Base-by-base conservation (phyloP, 2,797 vertebrate genomes). In the Pangasius mekongensis region DNA sequence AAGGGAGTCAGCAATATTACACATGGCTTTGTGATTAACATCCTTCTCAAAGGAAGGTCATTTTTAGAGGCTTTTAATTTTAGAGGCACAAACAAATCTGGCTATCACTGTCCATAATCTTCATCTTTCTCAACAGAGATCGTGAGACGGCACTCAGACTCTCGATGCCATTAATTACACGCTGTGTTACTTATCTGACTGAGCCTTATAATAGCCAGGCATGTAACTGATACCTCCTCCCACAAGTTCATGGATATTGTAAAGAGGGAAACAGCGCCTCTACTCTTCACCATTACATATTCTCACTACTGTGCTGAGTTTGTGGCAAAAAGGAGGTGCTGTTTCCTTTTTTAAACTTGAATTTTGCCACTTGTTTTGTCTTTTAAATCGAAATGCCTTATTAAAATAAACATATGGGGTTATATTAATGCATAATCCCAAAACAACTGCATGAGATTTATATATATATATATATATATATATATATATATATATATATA, bases 181-280 rank as follows among this genome's bases (percentile, higher is more conserved):
- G 36, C 82, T 52, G 39, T 83, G 33, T 20, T 10, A 22, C 43
- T 67, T 82, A 82, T 67, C 43, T 52, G 47, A 67, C n/a, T 33
- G 43, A 52, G 43, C n/a, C 64, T 84, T 84, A 67, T 67, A 67
- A 67, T 52, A 84, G 82, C 47, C 27, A 84, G 43, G n/a, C 16
- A 54, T 24, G 82, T 67, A 84, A 84, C 8, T 1, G 62, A 84
- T 67, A 84, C 16, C 52, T 6, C n/a, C 16, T 49, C 62, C 47
- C n/a, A 67, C 27, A 52, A 33, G 14, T 67, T 67, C 62, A 84
- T 52, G 10, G 18, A 30, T 64, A 83, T 64, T 64, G 24, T n/a
- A 20, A 30, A 30, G 43, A 84, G n/a, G 62, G 82, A 67, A 84
- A 84, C 82, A 84, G 62, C n/a, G 2, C 62, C 62, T 67, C 60